phyloP scores from a whole-genome alignment of 2,113 vertebrate genomes.

The Rissa tridactyla region DNA sequence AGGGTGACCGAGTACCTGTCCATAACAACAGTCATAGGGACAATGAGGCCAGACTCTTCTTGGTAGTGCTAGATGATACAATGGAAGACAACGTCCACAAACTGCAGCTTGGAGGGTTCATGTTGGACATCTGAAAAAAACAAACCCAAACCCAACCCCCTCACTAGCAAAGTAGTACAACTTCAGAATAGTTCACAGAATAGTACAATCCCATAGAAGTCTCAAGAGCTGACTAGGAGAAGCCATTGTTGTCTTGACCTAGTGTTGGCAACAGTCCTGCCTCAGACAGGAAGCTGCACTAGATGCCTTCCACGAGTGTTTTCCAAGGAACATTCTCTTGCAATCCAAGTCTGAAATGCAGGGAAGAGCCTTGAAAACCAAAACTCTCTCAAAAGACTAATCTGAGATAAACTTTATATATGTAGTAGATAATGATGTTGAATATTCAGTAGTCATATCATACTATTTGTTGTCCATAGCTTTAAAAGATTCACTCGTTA shows the following conservation, averaged over 20 bases:
- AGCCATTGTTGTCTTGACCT: not conserved
- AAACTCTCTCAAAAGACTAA: not conserved
- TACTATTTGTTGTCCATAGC: not conserved
- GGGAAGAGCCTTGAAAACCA: not conserved
- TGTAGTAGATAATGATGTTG: not conserved
- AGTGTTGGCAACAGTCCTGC: not conserved
- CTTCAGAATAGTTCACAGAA: too few species aligned
- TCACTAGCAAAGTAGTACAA: not conserved
- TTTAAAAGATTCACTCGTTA: not conserved
- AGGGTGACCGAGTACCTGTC: not conserved
- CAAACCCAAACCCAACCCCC: accelerated
- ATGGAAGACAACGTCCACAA: not conserved
- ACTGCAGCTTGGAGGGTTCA: not conserved
- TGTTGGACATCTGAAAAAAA: not conserved
- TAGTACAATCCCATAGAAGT: not conserved
- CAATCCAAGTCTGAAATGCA: not conserved
- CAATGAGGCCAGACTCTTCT: not conserved
- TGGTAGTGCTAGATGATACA: not conserved
- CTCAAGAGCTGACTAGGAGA: not conserved
- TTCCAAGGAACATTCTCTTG: not conserved
- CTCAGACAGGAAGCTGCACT: not conserved
- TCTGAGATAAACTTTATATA: not conserved
- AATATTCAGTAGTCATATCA: not conserved
- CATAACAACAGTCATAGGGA: not conserved
- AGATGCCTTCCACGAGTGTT: not conserved